Percentiles rank a stretch among this genome's conserved stretches.
Evolutionary conservation across 2,888 invertebrate genomes (phyloP).

Genomic region (Notodonta ziczac): DNA sequence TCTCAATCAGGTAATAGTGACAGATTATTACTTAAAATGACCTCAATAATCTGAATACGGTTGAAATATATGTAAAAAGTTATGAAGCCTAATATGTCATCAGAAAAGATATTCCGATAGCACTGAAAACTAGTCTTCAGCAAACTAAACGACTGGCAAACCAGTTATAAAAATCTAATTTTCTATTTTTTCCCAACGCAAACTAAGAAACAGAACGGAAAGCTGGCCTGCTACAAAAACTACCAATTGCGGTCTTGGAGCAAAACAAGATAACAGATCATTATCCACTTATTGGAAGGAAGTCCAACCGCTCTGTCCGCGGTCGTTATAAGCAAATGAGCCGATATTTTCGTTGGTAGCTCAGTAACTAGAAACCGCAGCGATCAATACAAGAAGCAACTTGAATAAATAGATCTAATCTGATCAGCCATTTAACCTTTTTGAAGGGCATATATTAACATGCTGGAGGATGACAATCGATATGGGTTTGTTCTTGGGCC

Average conservation of each 20-base stretch:
- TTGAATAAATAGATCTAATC: slow-evolving; percentile 12
- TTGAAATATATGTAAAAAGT: no score
- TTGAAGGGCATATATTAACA: background rate
- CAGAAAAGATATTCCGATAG: background rate
- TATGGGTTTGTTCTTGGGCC: no score
- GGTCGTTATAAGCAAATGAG: slow-evolving; percentile 64
- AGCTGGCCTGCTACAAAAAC: slow-evolving; percentile 56
- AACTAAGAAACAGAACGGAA: slow-evolving; percentile 59
- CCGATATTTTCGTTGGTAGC: slow-evolving; percentile 43
- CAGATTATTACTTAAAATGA: no score
- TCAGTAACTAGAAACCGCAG: slow-evolving; percentile 34
- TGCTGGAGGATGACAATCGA: no score
- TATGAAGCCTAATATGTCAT: no score
- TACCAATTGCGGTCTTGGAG: slow-evolving; percentile 61
- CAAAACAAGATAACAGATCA: slow-evolving; percentile 70
- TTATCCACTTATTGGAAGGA: slow-evolving; percentile 80
- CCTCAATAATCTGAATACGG: no score
- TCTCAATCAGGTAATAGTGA: no score
- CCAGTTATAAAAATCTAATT: slow-evolving; percentile 33
- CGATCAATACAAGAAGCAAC: slow-evolving; percentile 24
- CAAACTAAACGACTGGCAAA: slow-evolving; percentile 15
- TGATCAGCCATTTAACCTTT: background rate
- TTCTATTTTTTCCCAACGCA: slow-evolving; percentile 32
- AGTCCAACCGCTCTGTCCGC: slow-evolving; percentile 63
- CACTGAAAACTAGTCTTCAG: slow-evolving; percentile 7